These are phyloP conservation scores for Hypena proboscidalis DNA, from an alignment of 2,888 invertebrate species.

Conservation along the genomic window DNA sequence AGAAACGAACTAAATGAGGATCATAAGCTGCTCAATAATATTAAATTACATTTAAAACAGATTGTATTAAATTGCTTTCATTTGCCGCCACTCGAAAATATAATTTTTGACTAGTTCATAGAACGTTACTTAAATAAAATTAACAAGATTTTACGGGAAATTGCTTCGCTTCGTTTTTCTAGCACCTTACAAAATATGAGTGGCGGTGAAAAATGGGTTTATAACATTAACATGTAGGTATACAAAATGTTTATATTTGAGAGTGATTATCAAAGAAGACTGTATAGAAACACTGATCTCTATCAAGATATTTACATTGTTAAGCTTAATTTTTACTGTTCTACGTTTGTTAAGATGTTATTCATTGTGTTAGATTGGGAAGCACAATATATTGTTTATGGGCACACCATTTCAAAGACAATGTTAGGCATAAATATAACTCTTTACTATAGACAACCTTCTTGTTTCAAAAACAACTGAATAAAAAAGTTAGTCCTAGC, in stretches of 20 bases:
- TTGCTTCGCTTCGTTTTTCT: conserved; percentile 42
- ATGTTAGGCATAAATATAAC: conserved; percentile 28
- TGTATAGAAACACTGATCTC: conserved; percentile 76
- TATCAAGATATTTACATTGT: conserved; percentile 77
- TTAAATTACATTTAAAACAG: conserved; percentile 58
- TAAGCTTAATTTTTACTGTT: conserved; percentile 71
- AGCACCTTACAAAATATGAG: conserved; percentile 67
- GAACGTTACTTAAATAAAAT: conserved; percentile 53
- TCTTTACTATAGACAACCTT: conserved; percentile 3
- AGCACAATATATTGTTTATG: conserved; percentile 24
- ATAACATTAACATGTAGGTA: conserved; percentile 56
- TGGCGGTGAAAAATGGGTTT: conserved; percentile 35
- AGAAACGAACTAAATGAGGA: conserved; percentile 77
- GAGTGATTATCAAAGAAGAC: conserved; percentile 73
- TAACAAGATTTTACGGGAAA: conserved; percentile 23
- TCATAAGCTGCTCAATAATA: conserved; percentile 72
- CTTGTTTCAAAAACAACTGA: conserved; percentile 7
- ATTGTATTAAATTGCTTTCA: conserved; percentile 48
- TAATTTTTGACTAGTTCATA: conserved; percentile 81
- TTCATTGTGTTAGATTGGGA: conserved; percentile 35
- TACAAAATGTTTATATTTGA: conserved; percentile 75
- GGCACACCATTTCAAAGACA: conserved; percentile 26
- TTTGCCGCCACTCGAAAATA: conserved; percentile 61
- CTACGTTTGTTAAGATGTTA: conserved; percentile 52
- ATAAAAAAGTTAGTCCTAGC: conserved; percentile 6